Conservation (phyloP, 1,140 invertebrate genomes). For the Idris sp. region DNA sequence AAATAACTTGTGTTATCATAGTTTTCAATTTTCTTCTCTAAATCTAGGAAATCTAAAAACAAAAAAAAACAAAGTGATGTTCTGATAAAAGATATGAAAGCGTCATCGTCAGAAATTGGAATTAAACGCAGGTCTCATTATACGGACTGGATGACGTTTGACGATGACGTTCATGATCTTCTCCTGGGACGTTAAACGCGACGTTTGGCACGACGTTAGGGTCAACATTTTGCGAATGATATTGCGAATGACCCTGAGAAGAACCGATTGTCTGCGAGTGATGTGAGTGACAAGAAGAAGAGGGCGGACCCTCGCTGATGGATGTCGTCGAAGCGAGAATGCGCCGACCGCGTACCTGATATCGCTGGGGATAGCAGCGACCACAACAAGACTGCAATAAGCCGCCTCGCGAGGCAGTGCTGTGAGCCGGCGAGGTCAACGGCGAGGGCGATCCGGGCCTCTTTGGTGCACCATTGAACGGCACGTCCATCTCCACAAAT, state of each 20-base stretch:
- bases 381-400: slow-evolving; percentile 90
- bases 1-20: no score
- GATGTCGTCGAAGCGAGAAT: slow-evolving; percentile 76
- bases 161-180: slow-evolving; percentile 60
- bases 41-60: no score
- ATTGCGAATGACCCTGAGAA: slow-evolving; percentile 60
- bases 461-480: slow-evolving; percentile 94
- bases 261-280: slow-evolving; percentile 68
- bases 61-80: slow-evolving; percentile 8
- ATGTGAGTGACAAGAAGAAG: slow-evolving; percentile 73
- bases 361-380: slow-evolving; percentile 91
- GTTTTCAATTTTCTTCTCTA: no score
- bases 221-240: slow-evolving; percentile 65
- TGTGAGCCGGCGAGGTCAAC: slow-evolving; percentile 91
- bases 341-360: slow-evolving; percentile 85
- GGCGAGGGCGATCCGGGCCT: slow-evolving; percentile 91
- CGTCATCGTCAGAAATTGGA: slow-evolving; percentile 22
- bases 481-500: slow-evolving; percentile 96
- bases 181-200: slow-evolving; percentile 74
- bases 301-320: slow-evolving; percentile 75
- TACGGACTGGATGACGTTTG: slow-evolving; percentile 69
- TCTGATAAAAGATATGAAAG: slow-evolving; percentile 11
- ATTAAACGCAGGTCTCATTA: slow-evolving; percentile 76
- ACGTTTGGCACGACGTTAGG: slow-evolving; percentile 73
- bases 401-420: slow-evolving; percentile 85